A percentile compares a stretch with the other conserved stretches of the same genome.
phyloP scores from a whole-genome alignment of 2,113 vertebrate genomes.

The Salminus brasiliensis region DNA sequence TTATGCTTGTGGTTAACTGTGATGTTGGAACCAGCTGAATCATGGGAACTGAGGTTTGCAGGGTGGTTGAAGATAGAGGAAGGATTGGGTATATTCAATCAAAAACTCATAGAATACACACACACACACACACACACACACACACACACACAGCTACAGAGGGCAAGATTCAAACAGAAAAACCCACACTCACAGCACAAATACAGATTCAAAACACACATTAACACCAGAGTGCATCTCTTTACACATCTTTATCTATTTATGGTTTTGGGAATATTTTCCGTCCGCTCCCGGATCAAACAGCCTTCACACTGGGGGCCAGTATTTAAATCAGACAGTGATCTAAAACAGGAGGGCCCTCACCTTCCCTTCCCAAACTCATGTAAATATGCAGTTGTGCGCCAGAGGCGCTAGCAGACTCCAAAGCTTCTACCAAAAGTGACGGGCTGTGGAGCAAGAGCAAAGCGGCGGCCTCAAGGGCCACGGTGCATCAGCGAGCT shows the following conservation, averaged over 20 bases:
- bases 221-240: neutral
- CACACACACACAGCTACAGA: too few species aligned
- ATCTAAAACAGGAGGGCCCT: constrained; percentile 6
- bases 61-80: too few species aligned
- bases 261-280: neutral
- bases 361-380: neutral
- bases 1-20: too few species aligned
- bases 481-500: constrained; percentile 17
- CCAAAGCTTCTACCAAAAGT: constrained; percentile 13
- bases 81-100: too few species aligned
- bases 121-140: neutral
- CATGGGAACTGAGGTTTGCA: too few species aligned
- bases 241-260: neutral
- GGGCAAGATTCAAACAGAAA: neutral
- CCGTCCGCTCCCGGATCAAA: constrained; percentile 12
- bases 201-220: neutral
- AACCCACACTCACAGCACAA: neutral
- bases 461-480: neutral
- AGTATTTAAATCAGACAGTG: constrained; percentile 20
- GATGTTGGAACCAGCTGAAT: too few species aligned
- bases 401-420: neutral
- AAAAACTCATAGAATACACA: constrained; percentile 12
- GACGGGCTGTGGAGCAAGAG: constrained; percentile 8
- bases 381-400: neutral
- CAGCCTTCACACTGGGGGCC: neutral